Conservation (phyloP, 2,113 vertebrate genomes). For the Tor tambroides region DNA sequence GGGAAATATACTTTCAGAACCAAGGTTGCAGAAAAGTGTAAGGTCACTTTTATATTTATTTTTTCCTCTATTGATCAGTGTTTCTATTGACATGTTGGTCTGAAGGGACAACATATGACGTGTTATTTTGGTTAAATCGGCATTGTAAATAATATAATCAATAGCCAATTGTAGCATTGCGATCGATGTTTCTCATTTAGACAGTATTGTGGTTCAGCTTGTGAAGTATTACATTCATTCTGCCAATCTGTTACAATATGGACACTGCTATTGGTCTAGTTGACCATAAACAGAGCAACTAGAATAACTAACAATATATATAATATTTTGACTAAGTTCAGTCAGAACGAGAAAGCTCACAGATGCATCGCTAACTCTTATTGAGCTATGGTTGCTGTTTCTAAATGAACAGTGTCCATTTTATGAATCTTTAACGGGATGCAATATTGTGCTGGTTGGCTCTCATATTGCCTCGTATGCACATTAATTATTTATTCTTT, state of each 20-base stretch:
- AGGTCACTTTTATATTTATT: not conserved
- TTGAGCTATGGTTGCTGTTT: not conserved
- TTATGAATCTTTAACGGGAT: conserved; percentile 32
- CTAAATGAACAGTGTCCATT: not conserved
- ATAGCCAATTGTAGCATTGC: not conserved
- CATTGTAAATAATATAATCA: not conserved
- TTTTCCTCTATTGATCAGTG: not conserved
- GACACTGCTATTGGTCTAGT: not conserved
- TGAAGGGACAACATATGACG: not conserved
- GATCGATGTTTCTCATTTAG: not conserved
- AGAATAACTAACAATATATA: not conserved
- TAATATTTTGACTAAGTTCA: not conserved
- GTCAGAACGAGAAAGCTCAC: not conserved
- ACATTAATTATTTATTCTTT: conserved; percentile 28
- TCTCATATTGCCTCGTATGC: conserved; percentile 25
- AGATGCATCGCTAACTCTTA: not conserved
- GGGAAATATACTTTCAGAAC: not conserved
- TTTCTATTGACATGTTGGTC: conserved; percentile 1
- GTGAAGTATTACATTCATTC: not conserved
- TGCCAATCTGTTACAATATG: not conserved
- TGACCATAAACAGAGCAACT: not conserved
- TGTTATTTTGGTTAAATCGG: not conserved
- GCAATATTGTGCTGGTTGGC: conserved; percentile 6
- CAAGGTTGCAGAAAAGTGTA: not conserved
- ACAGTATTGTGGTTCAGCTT: not conserved